A percentile compares a stretch with the other conserved stretches of the same genome.
phyloP scores from a whole-genome alignment of 1,140 invertebrate species.

The Penaeus vannamei region DNA sequence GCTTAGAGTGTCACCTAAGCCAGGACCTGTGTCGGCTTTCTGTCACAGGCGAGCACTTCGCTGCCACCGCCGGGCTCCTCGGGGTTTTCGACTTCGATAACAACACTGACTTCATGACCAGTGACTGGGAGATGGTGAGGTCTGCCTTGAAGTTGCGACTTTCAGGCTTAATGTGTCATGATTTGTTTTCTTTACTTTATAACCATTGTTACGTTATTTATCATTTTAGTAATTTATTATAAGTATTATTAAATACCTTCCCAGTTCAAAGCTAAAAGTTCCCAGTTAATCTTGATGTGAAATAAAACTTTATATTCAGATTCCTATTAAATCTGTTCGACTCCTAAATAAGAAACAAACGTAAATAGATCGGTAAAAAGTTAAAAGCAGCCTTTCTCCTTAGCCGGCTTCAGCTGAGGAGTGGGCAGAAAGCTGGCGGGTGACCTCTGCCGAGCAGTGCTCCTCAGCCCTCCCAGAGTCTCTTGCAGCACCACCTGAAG shows the following conservation, averaged over 20 bases:
- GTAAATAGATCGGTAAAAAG: not conserved
- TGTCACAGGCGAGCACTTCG: constrained; percentile 52
- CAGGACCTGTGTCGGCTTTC: constrained; percentile 45
- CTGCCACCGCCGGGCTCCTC: constrained; percentile 61
- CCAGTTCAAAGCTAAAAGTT: too few species aligned
- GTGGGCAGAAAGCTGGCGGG: constrained; percentile 62
- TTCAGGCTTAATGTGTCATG: too few species aligned
- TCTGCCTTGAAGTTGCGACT: too few species aligned
- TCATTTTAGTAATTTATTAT: too few species aligned
- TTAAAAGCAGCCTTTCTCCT: not conserved
- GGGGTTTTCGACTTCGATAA: constrained; percentile 66
- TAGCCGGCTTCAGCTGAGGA: constrained; percentile 60
- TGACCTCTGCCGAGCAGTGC: constrained; percentile 36
- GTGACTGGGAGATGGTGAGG: constrained; percentile 64
- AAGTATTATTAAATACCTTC: too few species aligned
- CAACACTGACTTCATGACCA: constrained; percentile 66
- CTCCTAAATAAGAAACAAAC: not conserved
- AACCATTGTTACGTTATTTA: too few species aligned
- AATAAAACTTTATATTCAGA: too few species aligned
- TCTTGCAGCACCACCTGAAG: constrained; percentile 16
- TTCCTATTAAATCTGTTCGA: too few species aligned
- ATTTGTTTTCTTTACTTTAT: too few species aligned
- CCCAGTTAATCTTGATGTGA: too few species aligned
- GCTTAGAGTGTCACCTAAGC: constrained; percentile 46
- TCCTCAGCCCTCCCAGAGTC: constrained; percentile 42